Conservation (phyloP, 2,113 vertebrate species). For the Neomonachus schauinslandi region DNA sequence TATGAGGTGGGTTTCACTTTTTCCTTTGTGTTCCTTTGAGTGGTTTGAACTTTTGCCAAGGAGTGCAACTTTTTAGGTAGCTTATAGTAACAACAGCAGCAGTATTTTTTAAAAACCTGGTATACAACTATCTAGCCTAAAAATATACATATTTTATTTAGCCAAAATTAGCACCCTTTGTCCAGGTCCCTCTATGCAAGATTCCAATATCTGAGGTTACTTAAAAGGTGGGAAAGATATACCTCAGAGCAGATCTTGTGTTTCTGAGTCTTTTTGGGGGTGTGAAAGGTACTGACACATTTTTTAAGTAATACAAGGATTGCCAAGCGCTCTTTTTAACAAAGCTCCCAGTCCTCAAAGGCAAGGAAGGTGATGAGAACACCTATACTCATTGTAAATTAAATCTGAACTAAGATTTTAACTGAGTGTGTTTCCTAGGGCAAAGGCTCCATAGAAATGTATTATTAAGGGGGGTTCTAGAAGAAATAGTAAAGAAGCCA, state of each 20-base stretch:
- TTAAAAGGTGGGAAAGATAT: background rate
- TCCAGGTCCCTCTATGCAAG: background rate
- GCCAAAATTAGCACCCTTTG: background rate
- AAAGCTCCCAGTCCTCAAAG: background rate
- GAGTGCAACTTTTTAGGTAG: background rate
- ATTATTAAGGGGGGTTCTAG: background rate
- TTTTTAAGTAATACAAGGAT: conserved; percentile 25
- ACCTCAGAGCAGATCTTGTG: background rate
- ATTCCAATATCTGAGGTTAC: background rate
- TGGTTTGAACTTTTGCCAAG: background rate
- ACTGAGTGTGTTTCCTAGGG: background rate
- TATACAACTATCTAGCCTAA: background rate
- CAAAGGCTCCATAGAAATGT: background rate
- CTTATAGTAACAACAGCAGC: conserved; percentile 5
- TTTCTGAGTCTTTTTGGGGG: background rate
- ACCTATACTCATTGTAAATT: background rate
- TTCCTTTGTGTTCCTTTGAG: background rate
- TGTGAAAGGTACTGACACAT: background rate
- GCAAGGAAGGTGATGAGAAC: background rate
- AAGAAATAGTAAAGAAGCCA: background rate
- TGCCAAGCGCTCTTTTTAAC: background rate
- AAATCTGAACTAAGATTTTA: conserved; percentile 12
- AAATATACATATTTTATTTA: background rate
- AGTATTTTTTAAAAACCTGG: background rate
- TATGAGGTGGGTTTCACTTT: background rate